These are phyloP conservation scores for Acanthopagrus latus DNA, from an alignment of 2,797 vertebrate species.

Conservation along the genomic window DNA sequence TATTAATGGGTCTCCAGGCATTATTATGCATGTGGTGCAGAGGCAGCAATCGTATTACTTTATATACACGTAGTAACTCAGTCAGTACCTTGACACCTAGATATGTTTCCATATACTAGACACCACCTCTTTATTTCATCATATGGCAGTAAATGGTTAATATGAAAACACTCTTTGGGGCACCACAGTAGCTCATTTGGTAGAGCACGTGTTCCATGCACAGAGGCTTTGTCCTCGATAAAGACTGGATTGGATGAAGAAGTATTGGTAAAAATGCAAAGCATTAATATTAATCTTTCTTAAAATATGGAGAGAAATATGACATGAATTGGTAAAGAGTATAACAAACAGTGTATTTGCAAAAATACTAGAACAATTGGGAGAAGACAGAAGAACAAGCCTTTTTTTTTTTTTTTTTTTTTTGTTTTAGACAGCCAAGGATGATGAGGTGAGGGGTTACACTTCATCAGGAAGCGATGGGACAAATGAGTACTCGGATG, in stretches of 20 bases:
- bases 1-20: neutral
- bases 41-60: neutral
- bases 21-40: neutral
- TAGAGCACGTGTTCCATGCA: too few species aligned
- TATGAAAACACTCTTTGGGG: neutral
- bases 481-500: constrained; percentile 46
- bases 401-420: too few species aligned
- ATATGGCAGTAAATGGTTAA: neutral
- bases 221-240: too few species aligned
- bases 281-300: neutral
- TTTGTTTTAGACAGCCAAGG: neutral
- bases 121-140: neutral
- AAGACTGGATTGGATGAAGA: too few species aligned
- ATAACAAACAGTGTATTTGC: neutral
- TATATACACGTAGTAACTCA: neutral
- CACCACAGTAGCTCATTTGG: too few species aligned
- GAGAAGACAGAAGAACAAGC: neutral
- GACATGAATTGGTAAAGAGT: neutral
- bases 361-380: neutral
- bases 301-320: neutral
- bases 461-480: constrained; percentile 32
- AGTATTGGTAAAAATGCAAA: neutral
- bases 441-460: constrained; percentile 27
- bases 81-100: too few species aligned
- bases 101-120: neutral